These are phyloP conservation scores for Drosophila nr. fundita DNA, from an alignment of 2,888 invertebrate genomes.

Conservation along the genomic window DNA sequence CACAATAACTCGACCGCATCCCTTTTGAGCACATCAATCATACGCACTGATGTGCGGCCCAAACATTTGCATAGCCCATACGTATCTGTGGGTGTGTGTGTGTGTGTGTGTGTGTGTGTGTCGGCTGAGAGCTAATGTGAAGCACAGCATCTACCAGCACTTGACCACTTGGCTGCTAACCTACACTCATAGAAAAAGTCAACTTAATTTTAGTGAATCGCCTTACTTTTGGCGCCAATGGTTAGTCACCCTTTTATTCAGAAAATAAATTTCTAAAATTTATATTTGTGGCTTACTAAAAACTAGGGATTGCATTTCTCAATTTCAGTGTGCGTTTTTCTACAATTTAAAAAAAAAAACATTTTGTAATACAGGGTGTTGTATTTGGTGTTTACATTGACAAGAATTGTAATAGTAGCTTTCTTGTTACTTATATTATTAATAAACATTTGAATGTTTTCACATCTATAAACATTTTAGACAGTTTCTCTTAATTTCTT, in stretches of 20 bases:
- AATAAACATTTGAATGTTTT: not conserved
- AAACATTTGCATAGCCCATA: constrained; percentile 70
- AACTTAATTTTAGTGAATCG: not conserved
- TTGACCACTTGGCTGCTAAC: constrained; percentile 13
- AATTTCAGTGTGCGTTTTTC: not conserved
- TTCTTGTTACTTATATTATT: not conserved
- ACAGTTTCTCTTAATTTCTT: not conserved
- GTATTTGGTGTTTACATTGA: not conserved
- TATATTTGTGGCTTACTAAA: not conserved
- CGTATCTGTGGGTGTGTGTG: constrained; percentile 4
- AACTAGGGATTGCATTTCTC: not conserved
- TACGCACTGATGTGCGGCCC: constrained; percentile 63
- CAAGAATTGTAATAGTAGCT: not conserved
- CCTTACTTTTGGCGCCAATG: not conserved
- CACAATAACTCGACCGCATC: constrained; percentile 38
- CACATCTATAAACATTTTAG: too few species aligned
- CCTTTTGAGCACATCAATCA: constrained; percentile 73
- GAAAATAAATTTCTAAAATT: not conserved
- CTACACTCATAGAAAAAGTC: not conserved
- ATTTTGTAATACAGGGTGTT: not conserved
- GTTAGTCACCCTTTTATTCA: not conserved
- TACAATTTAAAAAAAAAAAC: not conserved
- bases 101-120: not conserved
- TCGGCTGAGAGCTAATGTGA: constrained; percentile 21
- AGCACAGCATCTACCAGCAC: constrained; percentile 11